Conservation (phyloP, 2,888 invertebrate species). For the Nasonia oneida region DNA sequence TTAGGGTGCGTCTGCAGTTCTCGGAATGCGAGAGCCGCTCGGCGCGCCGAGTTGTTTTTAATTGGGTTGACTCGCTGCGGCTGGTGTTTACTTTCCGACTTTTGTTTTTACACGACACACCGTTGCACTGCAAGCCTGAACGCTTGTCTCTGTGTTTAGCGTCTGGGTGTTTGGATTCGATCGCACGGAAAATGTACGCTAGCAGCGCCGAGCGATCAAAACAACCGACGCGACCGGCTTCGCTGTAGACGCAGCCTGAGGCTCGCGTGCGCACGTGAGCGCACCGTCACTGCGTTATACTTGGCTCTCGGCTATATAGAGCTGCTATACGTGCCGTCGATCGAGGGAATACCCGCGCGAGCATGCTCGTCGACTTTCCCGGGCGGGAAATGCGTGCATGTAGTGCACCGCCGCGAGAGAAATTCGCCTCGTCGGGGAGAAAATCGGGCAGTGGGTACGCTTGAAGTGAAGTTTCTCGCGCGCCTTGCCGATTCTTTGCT, state of each 20-base stretch:
- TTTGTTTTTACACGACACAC: neutral
- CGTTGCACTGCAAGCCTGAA: neutral
- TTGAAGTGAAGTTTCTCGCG: neutral
- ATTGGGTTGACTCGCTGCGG: too few species aligned
- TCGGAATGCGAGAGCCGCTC: neutral
- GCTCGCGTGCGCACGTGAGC: conserved; percentile 10
- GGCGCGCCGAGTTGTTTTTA: neutral
- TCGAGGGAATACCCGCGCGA: conserved; percentile 1
- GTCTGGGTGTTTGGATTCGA: too few species aligned
- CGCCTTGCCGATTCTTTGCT: neutral
- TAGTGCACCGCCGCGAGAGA: conserved; percentile 7
- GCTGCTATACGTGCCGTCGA: neutral
- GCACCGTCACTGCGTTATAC: neutral
- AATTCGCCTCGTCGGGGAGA: neutral
- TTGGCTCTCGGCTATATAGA: neutral
- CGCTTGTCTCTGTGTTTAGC: too few species aligned
- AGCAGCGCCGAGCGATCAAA: neutral
- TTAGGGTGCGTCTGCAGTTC: conserved; percentile 16
- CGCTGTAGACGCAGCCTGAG: neutral
- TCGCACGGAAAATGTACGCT: too few species aligned
- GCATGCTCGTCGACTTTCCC: conserved; percentile 42
- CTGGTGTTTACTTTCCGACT: neutral
- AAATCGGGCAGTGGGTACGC: neutral
- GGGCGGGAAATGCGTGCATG: conserved; percentile 6
- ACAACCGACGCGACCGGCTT: neutral